Conservation (phyloP, 2,888 invertebrate genomes). For the Marronus borbonicus region DNA sequence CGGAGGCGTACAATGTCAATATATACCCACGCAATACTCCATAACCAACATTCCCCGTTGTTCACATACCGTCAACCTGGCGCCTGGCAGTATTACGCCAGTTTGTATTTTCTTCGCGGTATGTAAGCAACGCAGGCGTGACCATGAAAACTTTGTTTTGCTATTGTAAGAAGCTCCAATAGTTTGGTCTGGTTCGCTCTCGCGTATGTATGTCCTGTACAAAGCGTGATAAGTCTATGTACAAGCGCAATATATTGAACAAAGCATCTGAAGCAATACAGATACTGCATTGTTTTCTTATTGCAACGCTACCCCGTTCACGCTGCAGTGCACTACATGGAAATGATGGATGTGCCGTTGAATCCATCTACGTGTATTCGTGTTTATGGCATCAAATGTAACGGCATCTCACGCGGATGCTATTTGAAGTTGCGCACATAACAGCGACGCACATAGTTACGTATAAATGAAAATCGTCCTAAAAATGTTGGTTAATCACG, state of each 20-base stretch:
- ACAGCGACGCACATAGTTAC: too few relatives aligned
- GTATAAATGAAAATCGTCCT: too few relatives aligned
- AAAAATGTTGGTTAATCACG: too few relatives aligned
- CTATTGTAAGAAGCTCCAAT: background rate
- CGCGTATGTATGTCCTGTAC: background rate
- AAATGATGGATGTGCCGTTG: background rate
- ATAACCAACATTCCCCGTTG: background rate
- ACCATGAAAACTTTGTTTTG: background rate
- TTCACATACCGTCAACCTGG: background rate
- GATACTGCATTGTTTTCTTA: conserved; percentile 11
- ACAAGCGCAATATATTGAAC: background rate
- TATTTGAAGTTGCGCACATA: too few relatives aligned
- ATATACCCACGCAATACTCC: background rate
- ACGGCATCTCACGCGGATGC: too few relatives aligned
- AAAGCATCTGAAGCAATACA: conserved; percentile 5
- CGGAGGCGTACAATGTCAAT: too few relatives aligned
- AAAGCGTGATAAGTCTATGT: background rate
- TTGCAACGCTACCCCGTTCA: background rate
- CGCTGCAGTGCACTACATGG: background rate
- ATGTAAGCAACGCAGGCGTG: too few relatives aligned
- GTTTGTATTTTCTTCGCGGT: background rate
- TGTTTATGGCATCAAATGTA: too few relatives aligned
- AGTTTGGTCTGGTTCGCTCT: background rate
- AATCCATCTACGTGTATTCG: too few relatives aligned
- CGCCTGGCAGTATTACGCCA: background rate